A percentile compares a stretch with the other conserved stretches of the same genome.
Conservation (phyloP, 35 echinoderm and acorn worm genomes). For the Apostichopus japonicus region DNA sequence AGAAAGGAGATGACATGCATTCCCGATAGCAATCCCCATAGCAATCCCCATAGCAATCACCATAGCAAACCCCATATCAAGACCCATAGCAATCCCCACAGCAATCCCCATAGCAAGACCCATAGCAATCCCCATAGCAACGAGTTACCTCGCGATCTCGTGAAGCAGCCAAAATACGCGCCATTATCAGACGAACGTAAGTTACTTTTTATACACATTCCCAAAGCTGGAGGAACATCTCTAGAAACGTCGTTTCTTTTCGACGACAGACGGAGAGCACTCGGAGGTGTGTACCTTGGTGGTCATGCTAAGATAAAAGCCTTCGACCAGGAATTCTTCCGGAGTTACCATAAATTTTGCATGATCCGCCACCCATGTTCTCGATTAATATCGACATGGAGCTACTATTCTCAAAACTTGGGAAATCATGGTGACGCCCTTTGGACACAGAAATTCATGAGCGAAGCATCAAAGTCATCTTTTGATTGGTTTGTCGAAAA, state of each 20-base stretch:
- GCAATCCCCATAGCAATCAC: background rate
- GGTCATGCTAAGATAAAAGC: too few species aligned
- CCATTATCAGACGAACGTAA: background rate
- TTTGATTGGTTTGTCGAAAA: background rate
- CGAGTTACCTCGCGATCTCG: background rate
- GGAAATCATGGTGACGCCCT: too few species aligned
- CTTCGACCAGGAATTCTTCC: too few species aligned
- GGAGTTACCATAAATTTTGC: too few species aligned
- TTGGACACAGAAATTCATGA: background rate
- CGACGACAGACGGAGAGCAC: too few species aligned
- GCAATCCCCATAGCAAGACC: too few species aligned
- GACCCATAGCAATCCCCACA: too few species aligned
- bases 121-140: too few species aligned
- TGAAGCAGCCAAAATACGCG: background rate
- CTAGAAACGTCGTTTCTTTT: too few species aligned
- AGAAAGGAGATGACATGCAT: background rate
- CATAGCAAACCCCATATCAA: background rate
- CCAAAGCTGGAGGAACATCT: background rate
- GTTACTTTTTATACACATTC: background rate
- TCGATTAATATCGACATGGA: too few species aligned
- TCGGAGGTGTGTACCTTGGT: too few species aligned
- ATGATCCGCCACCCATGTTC: background rate
- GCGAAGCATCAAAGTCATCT: too few species aligned
- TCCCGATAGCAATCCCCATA: background rate
- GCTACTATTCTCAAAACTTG: background rate